These are phyloP conservation scores for Siderastrea siderea DNA, from an alignment of 92 coral and sea anemone genomes.

Conservation along the genomic window DNA sequence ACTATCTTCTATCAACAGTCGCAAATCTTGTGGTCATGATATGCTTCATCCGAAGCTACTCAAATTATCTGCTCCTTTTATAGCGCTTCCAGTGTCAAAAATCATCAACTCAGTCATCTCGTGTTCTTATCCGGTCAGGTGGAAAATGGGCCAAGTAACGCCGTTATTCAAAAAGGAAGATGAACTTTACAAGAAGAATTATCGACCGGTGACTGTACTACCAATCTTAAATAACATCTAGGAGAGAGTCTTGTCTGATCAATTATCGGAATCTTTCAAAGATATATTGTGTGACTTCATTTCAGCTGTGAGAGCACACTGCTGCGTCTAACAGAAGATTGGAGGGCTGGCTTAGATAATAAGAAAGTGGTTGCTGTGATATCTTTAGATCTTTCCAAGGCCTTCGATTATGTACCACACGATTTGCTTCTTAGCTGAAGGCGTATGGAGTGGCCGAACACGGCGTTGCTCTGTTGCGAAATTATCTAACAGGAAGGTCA, in stretches of 20 bases:
- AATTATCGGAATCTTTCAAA: conserved; percentile 18
- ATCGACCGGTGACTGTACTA: conserved; percentile 7
- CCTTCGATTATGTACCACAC: no score
- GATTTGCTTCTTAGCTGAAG: no score
- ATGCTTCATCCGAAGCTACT: conserved; percentile 28
- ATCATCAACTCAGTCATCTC: conserved; percentile 29
- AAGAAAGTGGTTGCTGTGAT: no score
- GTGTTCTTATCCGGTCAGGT: conserved; percentile 42
- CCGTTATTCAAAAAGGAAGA: conserved; percentile 37
- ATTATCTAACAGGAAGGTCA: no score
- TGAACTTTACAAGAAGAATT: conserved; percentile 36
- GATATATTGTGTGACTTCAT: conserved; percentile 43
- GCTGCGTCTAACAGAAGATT: conserved; percentile 22
- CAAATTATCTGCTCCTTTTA: conserved; percentile 38
- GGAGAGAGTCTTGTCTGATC: conserved; percentile 1
- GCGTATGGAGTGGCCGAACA: no score
- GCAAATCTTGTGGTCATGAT: conserved; percentile 41
- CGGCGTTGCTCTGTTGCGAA: no score
- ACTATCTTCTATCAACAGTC: conserved; percentile 8
- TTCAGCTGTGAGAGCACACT: conserved; percentile 38
- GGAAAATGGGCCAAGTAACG: conserved; percentile 59
- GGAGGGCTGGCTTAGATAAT: no score
- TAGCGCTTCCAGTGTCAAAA: conserved; percentile 47
- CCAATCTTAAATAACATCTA: conserved; percentile 48
- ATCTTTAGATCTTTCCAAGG: no score